Evolutionary conservation across 2,888 invertebrate species (phyloP).

Genomic region (Agriotes lineatus): DNA sequence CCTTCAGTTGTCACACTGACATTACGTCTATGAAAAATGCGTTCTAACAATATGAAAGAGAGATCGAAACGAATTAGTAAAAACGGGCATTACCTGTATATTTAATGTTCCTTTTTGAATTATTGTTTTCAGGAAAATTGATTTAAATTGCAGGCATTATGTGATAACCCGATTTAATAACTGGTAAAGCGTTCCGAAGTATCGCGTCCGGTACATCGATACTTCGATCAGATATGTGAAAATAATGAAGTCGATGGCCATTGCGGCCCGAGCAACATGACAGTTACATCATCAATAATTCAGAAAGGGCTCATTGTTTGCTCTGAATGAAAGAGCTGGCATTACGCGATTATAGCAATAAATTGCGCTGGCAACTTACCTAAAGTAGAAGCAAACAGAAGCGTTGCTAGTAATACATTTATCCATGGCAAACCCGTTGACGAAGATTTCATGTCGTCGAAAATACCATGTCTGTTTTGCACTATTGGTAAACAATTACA

Average conservation of each 20-base stretch:
- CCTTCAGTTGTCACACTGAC: no score
- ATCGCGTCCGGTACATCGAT: no score
- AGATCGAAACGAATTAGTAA: no score
- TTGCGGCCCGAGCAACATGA: not conserved
- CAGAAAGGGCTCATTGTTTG: not conserved
- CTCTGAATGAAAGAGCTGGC: no score
- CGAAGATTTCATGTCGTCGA: slow-evolving; percentile 63
- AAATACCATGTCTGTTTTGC: slow-evolving; percentile 63
- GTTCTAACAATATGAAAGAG: no score
- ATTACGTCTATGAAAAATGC: no score
- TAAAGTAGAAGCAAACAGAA: slow-evolving; percentile 58
- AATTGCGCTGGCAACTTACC: slow-evolving; percentile 60
- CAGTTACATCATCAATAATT: slow-evolving; percentile 12
- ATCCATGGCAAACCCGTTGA: slow-evolving; percentile 62
- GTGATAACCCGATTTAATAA: no score
- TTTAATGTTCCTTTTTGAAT: no score
- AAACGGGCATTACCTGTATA: no score
- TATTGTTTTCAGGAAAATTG: no score
- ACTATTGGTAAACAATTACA: slow-evolving; percentile 54
- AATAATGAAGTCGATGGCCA: slow-evolving; percentile 16
- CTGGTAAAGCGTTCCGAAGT: no score
- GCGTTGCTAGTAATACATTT: slow-evolving; percentile 58
- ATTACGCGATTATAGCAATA: slow-evolving; percentile 9
- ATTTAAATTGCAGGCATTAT: no score
- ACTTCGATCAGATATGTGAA: slow-evolving; percentile 3